Percentiles rank a stretch among this genome's conserved stretches.
Evolutionary conservation across 1,140 invertebrate genomes (phyloP).

Genomic region (Zaprionus inermis): DNA sequence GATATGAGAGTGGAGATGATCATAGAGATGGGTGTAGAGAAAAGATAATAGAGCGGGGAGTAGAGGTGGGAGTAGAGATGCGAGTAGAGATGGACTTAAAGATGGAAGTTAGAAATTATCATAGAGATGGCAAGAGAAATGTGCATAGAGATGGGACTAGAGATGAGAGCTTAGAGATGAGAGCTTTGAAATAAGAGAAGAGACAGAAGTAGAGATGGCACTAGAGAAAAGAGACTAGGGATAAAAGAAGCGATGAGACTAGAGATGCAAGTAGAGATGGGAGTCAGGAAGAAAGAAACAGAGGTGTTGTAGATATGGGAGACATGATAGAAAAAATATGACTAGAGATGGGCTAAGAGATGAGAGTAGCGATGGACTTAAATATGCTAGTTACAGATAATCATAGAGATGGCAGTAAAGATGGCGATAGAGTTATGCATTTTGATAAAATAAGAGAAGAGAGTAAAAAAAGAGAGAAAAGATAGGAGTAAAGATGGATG

Average conservation of each 20-base stretch:
- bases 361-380: no score
- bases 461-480: no score
- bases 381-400: no score
- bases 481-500: background rate
- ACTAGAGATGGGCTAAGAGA: background rate
- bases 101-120: no score
- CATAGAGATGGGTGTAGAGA: background rate
- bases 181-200: background rate
- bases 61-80: background rate
- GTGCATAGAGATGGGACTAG: background rate
- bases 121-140: background rate
- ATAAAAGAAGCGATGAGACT: background rate
- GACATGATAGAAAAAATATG: no score
- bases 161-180: background rate
- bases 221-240: no score
- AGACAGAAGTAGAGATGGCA: background rate
- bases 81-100: background rate
- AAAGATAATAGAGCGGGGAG: no score
- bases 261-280: background rate
- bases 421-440: no score
- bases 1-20: background rate
- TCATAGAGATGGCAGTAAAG: background rate
- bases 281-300: no score
- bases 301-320: no score
- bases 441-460: no score